Conservation (phyloP, 2,113 vertebrate species). For the Myocastor coypus region DNA sequence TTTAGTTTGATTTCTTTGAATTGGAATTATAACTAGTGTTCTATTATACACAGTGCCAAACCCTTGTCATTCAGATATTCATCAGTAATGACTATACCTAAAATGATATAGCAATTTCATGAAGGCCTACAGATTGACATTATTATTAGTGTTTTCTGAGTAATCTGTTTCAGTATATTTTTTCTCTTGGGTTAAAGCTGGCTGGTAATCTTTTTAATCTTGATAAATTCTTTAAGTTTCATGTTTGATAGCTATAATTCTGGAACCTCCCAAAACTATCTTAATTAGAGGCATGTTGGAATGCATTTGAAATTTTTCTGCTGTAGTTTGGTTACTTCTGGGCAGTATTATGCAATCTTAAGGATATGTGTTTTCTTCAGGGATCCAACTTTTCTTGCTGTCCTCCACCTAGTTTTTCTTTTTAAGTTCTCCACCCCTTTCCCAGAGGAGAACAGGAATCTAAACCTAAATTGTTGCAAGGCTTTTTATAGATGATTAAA, state of each 20-base stretch:
- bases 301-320: constrained; percentile 81
- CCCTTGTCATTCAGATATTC: constrained; percentile 37
- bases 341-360: constrained; percentile 78
- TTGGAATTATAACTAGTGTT: constrained; percentile 32
- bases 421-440: constrained; percentile 25
- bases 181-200: constrained; percentile 67
- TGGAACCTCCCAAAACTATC: constrained; percentile 78
- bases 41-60: constrained; percentile 33
- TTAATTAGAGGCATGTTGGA: constrained; percentile 82
- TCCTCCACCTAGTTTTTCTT: constrained; percentile 40
- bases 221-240: constrained; percentile 79
- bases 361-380: constrained; percentile 68
- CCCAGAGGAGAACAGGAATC: constrained; percentile 47
- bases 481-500: constrained; percentile 55
- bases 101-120: constrained; percentile 54
- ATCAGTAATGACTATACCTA: constrained; percentile 36
- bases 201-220: constrained; percentile 80
- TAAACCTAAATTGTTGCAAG: constrained; percentile 49
- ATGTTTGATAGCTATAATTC: constrained; percentile 81
- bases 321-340: constrained; percentile 72
- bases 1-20: constrained; percentile 46
- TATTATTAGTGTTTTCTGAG: constrained; percentile 35
- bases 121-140: constrained; percentile 44
- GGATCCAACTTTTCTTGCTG: constrained; percentile 67
- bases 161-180: constrained; percentile 51